These are phyloP conservation scores for Chauna torquata DNA, from an alignment of 2,113 vertebrate species.

Conservation along the genomic window DNA sequence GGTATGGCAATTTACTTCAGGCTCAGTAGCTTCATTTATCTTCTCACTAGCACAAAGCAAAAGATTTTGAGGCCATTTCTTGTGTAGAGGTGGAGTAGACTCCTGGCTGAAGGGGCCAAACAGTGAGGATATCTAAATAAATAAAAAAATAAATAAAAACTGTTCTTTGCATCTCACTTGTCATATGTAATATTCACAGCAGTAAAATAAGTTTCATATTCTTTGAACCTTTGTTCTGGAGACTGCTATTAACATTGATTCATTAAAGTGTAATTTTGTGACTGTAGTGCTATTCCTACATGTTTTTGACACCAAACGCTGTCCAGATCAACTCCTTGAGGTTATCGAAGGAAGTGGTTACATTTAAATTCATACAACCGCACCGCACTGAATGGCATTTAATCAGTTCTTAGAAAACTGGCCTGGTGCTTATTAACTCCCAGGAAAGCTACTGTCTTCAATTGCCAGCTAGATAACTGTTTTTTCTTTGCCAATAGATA, in stretches of 20 bases:
- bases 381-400: background rate
- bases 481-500: conserved; percentile 31
- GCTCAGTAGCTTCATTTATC: background rate
- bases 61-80: background rate
- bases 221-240: background rate
- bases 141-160: rapidly evolving
- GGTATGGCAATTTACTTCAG: background rate
- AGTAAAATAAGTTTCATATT: background rate
- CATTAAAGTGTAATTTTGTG: background rate
- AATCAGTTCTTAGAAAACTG: conserved; percentile 30
- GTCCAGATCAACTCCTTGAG: background rate
- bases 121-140: background rate
- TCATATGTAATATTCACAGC: background rate
- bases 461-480: conserved; percentile 26
- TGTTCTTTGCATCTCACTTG: background rate
- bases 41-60: background rate
- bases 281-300: background rate
- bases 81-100: background rate
- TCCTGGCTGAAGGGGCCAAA: background rate
- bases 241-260: background rate
- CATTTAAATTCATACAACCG: background rate
- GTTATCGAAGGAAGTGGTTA: background rate
- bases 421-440: conserved; percentile 39
- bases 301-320: background rate
- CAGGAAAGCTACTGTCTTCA: conserved; percentile 14